A percentile compares a stretch with the other conserved stretches of the same genome.
Evolutionary conservation across 2,113 vertebrate genomes (phyloP).

Genomic region (Spilogale gracilis): DNA sequence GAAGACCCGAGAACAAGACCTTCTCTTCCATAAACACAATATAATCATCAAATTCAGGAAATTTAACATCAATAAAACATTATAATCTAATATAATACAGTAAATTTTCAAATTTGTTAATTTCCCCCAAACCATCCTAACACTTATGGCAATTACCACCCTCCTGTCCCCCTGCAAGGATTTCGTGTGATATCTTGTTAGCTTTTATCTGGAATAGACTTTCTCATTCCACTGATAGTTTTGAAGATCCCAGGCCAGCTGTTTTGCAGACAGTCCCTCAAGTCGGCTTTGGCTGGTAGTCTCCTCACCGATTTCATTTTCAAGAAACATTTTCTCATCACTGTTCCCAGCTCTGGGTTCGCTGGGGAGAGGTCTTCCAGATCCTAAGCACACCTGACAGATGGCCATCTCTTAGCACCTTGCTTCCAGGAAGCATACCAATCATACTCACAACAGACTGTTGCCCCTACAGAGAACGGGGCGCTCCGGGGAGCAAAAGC

Average conservation of each 20-base stretch:
- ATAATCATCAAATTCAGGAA: background rate
- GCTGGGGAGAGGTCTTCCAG: background rate
- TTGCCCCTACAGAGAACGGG: background rate
- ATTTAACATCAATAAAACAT: background rate
- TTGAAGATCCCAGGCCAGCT: background rate
- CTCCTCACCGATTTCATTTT: conserved; percentile 30
- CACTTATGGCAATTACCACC: background rate
- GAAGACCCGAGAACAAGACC: background rate
- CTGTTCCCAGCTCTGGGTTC: background rate
- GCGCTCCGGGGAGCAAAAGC: background rate
- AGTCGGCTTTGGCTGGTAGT: background rate
- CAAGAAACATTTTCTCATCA: background rate
- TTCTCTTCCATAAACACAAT: background rate
- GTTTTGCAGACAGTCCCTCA: background rate
- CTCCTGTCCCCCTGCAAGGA: background rate
- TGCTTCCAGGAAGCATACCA: background rate
- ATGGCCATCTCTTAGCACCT: background rate
- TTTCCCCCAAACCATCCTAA: background rate
- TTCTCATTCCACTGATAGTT: background rate
- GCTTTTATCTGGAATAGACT: background rate
- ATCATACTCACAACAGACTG: background rate
- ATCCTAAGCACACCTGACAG: background rate
- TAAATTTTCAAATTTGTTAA: background rate
- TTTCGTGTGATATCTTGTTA: background rate
- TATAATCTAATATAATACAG: background rate